Percentiles rank a stretch among this genome's conserved stretches.
phyloP scores from a whole-genome alignment of 2,888 invertebrate genomes.

The Cheilosia scutellata region DNA sequence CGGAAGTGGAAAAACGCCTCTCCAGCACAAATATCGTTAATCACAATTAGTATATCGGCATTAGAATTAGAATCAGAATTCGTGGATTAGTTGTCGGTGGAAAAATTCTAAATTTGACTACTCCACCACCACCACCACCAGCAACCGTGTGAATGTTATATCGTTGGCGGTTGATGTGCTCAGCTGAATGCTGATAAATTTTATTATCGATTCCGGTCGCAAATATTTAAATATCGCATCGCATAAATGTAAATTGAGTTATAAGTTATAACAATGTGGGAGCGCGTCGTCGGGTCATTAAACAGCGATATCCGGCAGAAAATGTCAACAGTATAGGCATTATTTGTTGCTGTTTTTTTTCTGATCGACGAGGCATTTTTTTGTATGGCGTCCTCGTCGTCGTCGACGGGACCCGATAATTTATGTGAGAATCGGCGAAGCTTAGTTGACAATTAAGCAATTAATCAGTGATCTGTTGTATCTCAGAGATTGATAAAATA shows the following conservation, averaged over 20 bases:
- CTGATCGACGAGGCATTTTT: conserved; percentile 18
- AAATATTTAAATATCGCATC: conserved; percentile 68
- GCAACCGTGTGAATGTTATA: conserved; percentile 46
- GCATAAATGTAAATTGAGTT: conserved; percentile 63
- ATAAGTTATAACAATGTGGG: conserved; percentile 49
- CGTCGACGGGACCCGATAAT: conserved; percentile 11
- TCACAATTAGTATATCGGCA: conserved; percentile 24
- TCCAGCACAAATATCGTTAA: conserved; percentile 20
- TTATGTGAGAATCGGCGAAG: conserved; percentile 23
- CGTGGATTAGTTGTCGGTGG: background rate
- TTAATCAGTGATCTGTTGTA: conserved; percentile 1
- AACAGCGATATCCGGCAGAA: conserved; percentile 71
- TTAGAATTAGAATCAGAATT: background rate
- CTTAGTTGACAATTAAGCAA: background rate
- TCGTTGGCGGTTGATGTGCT: background rate
- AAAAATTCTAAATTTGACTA: background rate
- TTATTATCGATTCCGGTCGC: conserved; percentile 66
- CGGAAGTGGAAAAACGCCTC: conserved; percentile 21
- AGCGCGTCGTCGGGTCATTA: conserved; percentile 64
- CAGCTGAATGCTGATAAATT: conserved; percentile 32
- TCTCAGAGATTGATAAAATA: background rate
- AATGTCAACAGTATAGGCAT: conserved; percentile 15
- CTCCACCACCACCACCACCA: background rate
- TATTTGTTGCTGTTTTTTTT: background rate
- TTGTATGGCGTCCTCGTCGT: conserved; percentile 2